Evolutionary conservation across 2,888 invertebrate genomes (phyloP), one percentile per base, ranked within the genome.

Genomic region (Meiosimyza decipiens): DNA sequence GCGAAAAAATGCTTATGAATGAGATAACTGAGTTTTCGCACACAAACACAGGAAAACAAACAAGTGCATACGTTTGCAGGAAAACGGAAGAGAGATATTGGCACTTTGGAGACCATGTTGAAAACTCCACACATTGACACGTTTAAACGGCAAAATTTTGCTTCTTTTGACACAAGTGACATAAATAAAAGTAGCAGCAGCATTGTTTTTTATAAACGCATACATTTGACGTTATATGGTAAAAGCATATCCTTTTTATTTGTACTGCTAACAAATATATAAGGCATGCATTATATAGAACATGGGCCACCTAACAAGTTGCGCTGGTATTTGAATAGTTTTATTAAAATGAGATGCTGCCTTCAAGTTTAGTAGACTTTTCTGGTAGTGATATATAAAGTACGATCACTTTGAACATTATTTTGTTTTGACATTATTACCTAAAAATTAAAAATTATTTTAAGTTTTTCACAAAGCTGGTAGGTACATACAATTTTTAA

Each of bases 61-160:
- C 18, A 55, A 6, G 50, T 51, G 40, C 67, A 22, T 13, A 59
- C 62, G 11, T 60, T 64, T 13, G 11, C n/a, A 59, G 54, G 16
- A 67, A 55, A 63, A 63, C 67, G 40, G 40, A 40, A 40, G 40
- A 9, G 9, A 40, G 6, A 40, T 40, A 40, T 9, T 40, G 40
- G 9, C 40, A 40, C 40, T 16, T 40, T n/a, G 16, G 16, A 66
- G 12, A 66, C 47, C 28, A 66, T 54, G 28, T 59, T 68, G 15
- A 57, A 68, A 68, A 18, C 13, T 59, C 59, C 67, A 57, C 16
- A 11, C 47, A 47, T 57, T 57, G 67, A 28, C 15, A 40, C 40
- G 57, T 57, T 68, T 49, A 15, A 57, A 16, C 16, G 18, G 57
- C 57, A 40, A 66, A 28, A 40, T 40, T 68, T 57, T 59, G 57